Percentiles rank a stretch among this genome's conserved stretches.
phyloP scores from a whole-genome alignment of 2,113 vertebrate species.

The Sciurus niger region DNA sequence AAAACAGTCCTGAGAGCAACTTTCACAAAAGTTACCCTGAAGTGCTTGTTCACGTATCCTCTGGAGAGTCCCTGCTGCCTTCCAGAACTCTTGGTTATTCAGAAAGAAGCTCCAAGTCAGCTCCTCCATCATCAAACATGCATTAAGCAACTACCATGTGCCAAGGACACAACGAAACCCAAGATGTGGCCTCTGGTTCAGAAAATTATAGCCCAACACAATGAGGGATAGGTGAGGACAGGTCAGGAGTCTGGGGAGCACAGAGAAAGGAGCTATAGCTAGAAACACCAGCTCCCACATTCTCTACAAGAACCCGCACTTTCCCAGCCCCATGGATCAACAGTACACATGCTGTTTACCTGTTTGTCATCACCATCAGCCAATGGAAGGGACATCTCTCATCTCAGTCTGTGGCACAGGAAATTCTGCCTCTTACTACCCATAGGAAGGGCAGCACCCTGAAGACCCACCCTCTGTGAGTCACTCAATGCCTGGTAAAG shows the following conservation, averaged over 20 bases:
- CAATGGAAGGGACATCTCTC: accelerated
- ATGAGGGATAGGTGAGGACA: background rate
- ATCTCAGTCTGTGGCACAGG: background rate
- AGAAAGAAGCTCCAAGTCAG: background rate
- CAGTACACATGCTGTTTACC: accelerated
- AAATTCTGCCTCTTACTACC: background rate
- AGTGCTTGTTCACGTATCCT: accelerated
- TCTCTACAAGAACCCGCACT: background rate
- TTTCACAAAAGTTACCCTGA: background rate
- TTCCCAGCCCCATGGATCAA: background rate
- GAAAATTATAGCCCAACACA: background rate
- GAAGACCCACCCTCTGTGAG: background rate
- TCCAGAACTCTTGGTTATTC: background rate
- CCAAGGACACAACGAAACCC: background rate
- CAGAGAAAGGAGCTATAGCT: background rate
- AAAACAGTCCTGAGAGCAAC: background rate
- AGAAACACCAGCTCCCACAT: background rate
- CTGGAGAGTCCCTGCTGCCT: accelerated
- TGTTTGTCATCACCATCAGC: accelerated
- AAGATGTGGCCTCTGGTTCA: background rate
- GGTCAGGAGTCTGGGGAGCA: background rate
- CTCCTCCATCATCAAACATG: background rate
- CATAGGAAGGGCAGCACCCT: accelerated
- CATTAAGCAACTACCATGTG: background rate
- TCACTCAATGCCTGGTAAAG: background rate